Evolutionary conservation across 2,113 vertebrate species (phyloP).

Genomic region (human (Homo sapiens)): GRCh38 chr14:41612501-41613000

Average conservation of each 20-base stretch:
- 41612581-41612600: background rate
- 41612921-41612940: background rate
- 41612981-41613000: background rate
- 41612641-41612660: constrained; percentile 49
- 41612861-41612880: constrained; percentile 23
- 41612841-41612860: background rate
- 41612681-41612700: constrained; percentile 46
- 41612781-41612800: constrained; percentile 32
- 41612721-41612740: constrained; percentile 49
- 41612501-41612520: background rate
- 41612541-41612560: constrained; percentile 39
- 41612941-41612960: constrained; percentile 2
- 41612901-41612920: background rate
- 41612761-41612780: constrained; percentile 49
- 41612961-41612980: constrained; percentile 35
- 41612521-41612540: background rate
- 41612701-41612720: constrained; percentile 48
- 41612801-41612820: constrained; percentile 15
- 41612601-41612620: background rate
- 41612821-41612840: constrained; percentile 16
- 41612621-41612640: background rate
- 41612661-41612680: constrained; percentile 52
- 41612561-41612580: constrained; percentile 16
- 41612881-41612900: constrained; percentile 7
- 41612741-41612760: constrained; percentile 60